Percentiles rank a stretch among this genome's conserved stretches.
Conservation (phyloP, 2,797 vertebrate species). For the Malacoctenus gilli region DNA sequence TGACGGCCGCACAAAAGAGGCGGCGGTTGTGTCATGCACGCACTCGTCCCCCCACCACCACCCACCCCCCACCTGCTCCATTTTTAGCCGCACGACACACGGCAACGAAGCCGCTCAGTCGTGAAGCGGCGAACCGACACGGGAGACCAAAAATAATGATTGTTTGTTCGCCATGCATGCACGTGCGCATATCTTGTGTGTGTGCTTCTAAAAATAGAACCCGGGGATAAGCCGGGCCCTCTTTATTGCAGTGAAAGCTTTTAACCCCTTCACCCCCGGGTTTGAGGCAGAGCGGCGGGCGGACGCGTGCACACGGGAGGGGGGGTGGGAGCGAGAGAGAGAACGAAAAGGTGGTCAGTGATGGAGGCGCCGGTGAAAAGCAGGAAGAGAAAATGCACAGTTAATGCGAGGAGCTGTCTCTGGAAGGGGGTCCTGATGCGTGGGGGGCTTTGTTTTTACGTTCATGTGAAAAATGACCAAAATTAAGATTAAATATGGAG, state of each 20-base stretch:
- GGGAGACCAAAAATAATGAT: conserved; percentile 71
- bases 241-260: conserved; percentile 77
- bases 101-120: conserved; percentile 42
- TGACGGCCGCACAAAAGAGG: conserved; percentile 42
- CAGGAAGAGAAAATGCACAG: no score
- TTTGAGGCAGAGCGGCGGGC: conserved; percentile 35
- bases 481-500: no score
- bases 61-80: no score
- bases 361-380: conserved; percentile 3
- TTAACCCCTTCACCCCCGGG: conserved; percentile 75
- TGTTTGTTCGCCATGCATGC: conserved; percentile 69
- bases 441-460: no score
- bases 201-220: conserved; percentile 75
- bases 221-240: conserved; percentile 76
- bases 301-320: conserved; percentile 41
- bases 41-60: conserved; percentile 38
- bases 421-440: no score
- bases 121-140: conserved; percentile 51
- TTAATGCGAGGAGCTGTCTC: no score
- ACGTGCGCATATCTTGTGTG: conserved; percentile 68
- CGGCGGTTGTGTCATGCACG: conserved; percentile 42
- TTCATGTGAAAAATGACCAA: no score
- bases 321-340: no score
- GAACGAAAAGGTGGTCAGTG: no score
- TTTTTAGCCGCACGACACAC: conserved; percentile 53